Evolutionary conservation across 2,797 vertebrate species (phyloP), one percentile per base, ranked within the genome.

Genomic region (Gymnocypris eckloni): DNA sequence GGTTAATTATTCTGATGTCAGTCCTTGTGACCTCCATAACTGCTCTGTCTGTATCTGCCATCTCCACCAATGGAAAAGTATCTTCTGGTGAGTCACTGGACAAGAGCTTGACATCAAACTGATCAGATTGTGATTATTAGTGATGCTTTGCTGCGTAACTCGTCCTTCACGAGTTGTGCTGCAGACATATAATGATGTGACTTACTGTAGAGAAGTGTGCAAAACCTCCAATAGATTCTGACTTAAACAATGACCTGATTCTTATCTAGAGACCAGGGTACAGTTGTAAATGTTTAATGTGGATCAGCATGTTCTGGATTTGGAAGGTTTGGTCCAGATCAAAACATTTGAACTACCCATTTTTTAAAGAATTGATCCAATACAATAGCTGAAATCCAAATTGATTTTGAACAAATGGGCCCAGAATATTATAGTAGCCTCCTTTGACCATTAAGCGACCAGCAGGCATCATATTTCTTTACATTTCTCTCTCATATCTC

Each of bases 31-130:
- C 95, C 12, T 90, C 92, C 0, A 87, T 95, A 22, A 95, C 95
- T 0, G 93, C 94, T 0, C 93, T 97, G 22, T 94, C 95, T 18
- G 92, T 96, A 85, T 96, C 94, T 1, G 95, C 94, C 71, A 95
- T 96, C 52, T 94, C 95, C 77, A 95, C 94, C 88, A 96, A 96
- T 5, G 94, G 95, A 37, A 95, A 93, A 88, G 93, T 96, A 20
- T 91, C 89, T 56, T 94, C 95, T 89, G 94, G 94, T 96, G 71
- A 90, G 93, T 89, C 11, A 39, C 22, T 18, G 67, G 22, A 50
- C 67, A 66, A 85, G 48, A 22, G 16, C 12, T 22, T n/a, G 71
- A 43, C 50, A 73, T 67, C n/a, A 67, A 10, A 5, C 72, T 2
- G 33, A 66, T 77, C 12, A n/a, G 45, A 67, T 69, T 56, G 39